phyloP scores from a whole-genome alignment of 2,888 invertebrate genomes.

The Cantharis rustica region DNA sequence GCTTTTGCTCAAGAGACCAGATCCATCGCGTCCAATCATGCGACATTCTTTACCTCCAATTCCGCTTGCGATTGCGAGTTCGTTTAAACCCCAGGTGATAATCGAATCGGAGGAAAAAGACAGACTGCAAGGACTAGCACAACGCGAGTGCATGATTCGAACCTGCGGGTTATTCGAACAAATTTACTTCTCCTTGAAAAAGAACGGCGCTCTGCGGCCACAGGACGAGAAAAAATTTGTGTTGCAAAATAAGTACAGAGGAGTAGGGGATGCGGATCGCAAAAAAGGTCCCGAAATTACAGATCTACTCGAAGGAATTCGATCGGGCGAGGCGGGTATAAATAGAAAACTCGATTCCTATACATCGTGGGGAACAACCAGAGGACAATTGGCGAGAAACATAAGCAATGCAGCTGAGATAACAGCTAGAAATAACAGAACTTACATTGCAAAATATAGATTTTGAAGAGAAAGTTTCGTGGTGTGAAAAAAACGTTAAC shows the following conservation, averaged over 20 bases:
- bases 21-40: conserved; percentile 19
- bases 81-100: conserved; percentile 70
- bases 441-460: not conserved
- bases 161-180: conserved; percentile 73
- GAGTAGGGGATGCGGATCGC: not conserved
- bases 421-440: conserved; percentile 13
- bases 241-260: conserved; percentile 57
- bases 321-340: conserved; percentile 14
- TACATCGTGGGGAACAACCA: conserved; percentile 19
- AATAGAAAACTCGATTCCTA: conserved; percentile 7
- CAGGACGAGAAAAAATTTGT: conserved; percentile 71
- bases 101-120: conserved; percentile 75
- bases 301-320: conserved; percentile 50
- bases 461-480: not conserved
- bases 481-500: not conserved
- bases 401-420: conserved; percentile 26
- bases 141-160: conserved; percentile 71
- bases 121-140: conserved; percentile 66
- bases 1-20: conserved; percentile 27
- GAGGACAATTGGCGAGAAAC: conserved; percentile 29
- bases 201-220: conserved; percentile 67
- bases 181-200: conserved; percentile 70
- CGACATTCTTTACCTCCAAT: conserved; percentile 23
- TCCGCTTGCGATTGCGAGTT: conserved; percentile 46
- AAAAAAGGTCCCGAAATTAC: conserved; percentile 47